phyloP scores from a whole-genome alignment of 2,888 invertebrate species.

The Lasioglossum oenotherae region DNA sequence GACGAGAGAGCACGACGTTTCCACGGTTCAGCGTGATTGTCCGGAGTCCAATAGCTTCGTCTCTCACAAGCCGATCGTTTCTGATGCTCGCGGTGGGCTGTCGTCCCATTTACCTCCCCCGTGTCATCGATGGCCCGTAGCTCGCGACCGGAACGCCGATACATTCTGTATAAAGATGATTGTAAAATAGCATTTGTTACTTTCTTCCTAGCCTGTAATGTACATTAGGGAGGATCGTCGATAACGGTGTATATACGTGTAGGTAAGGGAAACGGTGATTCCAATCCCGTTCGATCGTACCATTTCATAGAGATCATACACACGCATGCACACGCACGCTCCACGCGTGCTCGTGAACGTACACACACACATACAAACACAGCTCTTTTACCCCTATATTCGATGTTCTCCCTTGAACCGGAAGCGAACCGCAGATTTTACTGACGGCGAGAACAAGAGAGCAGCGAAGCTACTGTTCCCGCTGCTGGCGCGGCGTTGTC shows the following conservation, averaged over 20 bases:
- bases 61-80: slow-evolving; percentile 12
- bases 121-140: slow-evolving; percentile 11
- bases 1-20: not conserved
- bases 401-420: slow-evolving; percentile 72
- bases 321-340: slow-evolving; percentile 18
- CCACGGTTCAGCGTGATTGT: not conserved
- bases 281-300: slow-evolving; percentile 73
- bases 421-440: slow-evolving; percentile 33
- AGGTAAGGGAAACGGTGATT: slow-evolving; percentile 64
- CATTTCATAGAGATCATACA: slow-evolving; percentile 67
- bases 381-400: slow-evolving; percentile 70
- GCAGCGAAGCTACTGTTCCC: slow-evolving; percentile 15
- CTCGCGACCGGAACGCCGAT: slow-evolving; percentile 53
- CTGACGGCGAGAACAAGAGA: slow-evolving; percentile 14
- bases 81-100: slow-evolving; percentile 2
- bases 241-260: slow-evolving; percentile 74
- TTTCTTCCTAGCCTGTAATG: slow-evolving; percentile 79
- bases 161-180: slow-evolving; percentile 67
- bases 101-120: not conserved
- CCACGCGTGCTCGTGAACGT: not conserved
- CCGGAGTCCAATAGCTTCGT: not conserved
- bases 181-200: slow-evolving; percentile 84
- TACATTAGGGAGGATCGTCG: slow-evolving; percentile 78
- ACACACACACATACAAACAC: not conserved
- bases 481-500: slow-evolving; percentile 53